phyloP scores from a whole-genome alignment of 2,888 invertebrate genomes.

The Merodon equestris region DNA sequence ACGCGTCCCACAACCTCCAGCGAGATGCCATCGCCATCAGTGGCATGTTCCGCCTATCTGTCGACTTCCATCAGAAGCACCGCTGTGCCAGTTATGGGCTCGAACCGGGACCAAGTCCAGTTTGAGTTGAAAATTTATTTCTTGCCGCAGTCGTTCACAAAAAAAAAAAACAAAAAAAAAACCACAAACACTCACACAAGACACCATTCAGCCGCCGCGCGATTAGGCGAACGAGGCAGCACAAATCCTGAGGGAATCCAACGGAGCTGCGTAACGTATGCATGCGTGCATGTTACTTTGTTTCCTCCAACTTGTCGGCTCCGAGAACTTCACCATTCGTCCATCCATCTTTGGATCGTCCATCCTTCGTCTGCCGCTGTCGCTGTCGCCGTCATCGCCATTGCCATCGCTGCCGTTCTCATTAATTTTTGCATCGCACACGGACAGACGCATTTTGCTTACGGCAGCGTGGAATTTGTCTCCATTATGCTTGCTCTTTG shows the following conservation, averaged over 20 bases:
- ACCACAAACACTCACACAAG: conserved; percentile 2
- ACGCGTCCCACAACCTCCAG: too few relatives aligned
- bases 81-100: conserved; percentile 43
- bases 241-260: conserved; percentile 62
- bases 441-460: conserved; percentile 54
- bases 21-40: too few relatives aligned
- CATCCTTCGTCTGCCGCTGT: not conserved
- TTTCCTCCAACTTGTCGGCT: not conserved
- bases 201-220: conserved; percentile 41
- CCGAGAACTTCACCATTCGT: conserved; percentile 6
- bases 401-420: conserved; percentile 48
- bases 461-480: conserved; percentile 63
- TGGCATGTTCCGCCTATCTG: too few relatives aligned
- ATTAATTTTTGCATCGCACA: conserved; percentile 65
- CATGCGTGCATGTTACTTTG: conserved; percentile 30
- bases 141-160: conserved; percentile 5
- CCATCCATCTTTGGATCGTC: conserved; percentile 54
- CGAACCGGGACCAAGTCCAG: conserved; percentile 27
- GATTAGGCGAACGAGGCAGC: conserved; percentile 49
- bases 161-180: conserved; percentile 12
- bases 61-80: conserved; percentile 38
- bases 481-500: conserved; percentile 53
- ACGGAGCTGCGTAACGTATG: conserved; percentile 29
- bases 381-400: conserved; percentile 5
- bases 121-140: conserved; percentile 40